Conservation (phyloP, 2,113 vertebrate species). For the Rhagologus leucostigma region DNA sequence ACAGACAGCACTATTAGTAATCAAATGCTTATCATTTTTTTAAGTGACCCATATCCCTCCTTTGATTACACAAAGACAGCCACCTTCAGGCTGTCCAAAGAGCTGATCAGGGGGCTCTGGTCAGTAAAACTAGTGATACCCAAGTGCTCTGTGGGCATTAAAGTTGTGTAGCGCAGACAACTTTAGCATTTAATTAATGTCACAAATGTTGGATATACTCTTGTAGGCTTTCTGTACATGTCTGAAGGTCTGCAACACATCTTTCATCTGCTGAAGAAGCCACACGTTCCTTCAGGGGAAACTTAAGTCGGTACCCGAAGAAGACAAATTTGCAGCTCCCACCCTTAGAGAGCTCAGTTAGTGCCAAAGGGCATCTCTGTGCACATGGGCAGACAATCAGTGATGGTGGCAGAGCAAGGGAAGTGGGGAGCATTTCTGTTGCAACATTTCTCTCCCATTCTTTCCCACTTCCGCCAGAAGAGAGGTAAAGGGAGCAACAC, state of each 20-base stretch:
- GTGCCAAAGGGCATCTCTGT: background rate
- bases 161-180: background rate
- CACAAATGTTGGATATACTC: background rate
- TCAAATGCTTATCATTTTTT: background rate
- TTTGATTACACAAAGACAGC: background rate
- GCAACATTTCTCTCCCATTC: background rate
- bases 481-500: background rate
- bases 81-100: background rate
- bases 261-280: background rate
- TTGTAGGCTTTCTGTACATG: background rate
- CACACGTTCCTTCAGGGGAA: background rate
- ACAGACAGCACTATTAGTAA: background rate
- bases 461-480: background rate
- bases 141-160: background rate
- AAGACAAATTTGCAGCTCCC: background rate
- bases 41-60: background rate
- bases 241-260: background rate
- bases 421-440: background rate
- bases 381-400: background rate
- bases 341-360: background rate
- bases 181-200: background rate
- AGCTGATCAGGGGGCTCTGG: background rate
- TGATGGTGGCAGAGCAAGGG: rapidly evolving
- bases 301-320: background rate
- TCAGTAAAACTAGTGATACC: background rate